Conservation (phyloP, 64 coral and sea anemone genomes). For the Catalaphyllia jardinei region DNA sequence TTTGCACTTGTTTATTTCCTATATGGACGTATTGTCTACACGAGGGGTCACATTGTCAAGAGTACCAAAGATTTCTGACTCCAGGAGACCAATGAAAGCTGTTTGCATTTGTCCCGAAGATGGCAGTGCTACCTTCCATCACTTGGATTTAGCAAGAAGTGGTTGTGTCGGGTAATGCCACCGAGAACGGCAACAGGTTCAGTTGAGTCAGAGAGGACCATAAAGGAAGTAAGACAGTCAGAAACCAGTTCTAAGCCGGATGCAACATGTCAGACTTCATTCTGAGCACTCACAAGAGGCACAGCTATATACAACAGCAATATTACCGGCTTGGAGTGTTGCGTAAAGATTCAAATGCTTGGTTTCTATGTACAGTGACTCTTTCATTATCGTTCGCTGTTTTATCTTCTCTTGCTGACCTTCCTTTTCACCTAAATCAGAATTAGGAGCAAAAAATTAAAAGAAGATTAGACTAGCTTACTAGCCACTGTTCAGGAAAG, state of each 20-base stretch:
- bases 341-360: not conserved
- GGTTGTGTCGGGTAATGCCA: not conserved
- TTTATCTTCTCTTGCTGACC: constrained; percentile 25
- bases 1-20: not conserved
- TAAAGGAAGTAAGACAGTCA: too few species aligned
- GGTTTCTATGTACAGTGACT: not conserved
- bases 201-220: not conserved
- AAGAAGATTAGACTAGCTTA: too few species aligned
- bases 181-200: not conserved
- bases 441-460: not conserved
- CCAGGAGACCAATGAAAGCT: not conserved
- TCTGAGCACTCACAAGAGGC: not conserved
- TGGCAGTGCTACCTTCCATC: not conserved
- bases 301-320: not conserved
- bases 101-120: not conserved
- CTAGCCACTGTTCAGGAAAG: too few species aligned
- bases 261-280: too few species aligned
- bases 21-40: not conserved
- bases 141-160: not conserved
- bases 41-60: not conserved
- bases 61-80: not conserved
- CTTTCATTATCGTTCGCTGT: not conserved
- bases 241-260: too few species aligned
- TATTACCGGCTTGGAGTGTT: not conserved
- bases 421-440: constrained; percentile 26